phyloP scores from a whole-genome alignment of 2,113 vertebrate species.

The Pachyramphus minor region DNA sequence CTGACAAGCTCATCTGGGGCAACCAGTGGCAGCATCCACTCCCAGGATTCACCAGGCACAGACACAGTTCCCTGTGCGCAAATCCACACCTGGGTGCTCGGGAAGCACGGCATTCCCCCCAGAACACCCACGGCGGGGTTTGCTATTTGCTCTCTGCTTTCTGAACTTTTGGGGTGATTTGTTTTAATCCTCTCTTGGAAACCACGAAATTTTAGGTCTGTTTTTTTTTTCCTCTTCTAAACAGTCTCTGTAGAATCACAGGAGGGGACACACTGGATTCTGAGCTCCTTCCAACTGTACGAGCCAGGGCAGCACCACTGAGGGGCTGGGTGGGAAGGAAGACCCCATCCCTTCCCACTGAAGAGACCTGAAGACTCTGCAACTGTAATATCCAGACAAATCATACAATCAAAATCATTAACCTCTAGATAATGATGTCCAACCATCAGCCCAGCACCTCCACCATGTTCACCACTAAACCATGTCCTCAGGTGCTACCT shows the following conservation, averaged over 20 bases:
- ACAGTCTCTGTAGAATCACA: background rate
- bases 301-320: background rate
- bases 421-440: background rate
- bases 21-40: background rate
- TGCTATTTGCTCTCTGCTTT: background rate
- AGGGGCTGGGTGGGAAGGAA: background rate
- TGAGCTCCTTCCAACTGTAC: background rate
- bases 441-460: background rate
- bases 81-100: fast-evolving
- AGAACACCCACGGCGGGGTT: background rate
- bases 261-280: background rate
- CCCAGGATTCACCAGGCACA: fast-evolving
- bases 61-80: background rate
- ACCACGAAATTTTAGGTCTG: background rate
- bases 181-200: background rate
- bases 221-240: background rate
- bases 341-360: background rate
- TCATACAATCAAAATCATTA: background rate
- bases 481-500: background rate
- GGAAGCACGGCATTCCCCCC: background rate
- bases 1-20: background rate
- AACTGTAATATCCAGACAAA: background rate
- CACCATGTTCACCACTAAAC: background rate
- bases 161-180: background rate
- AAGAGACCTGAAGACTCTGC: background rate